Evolutionary conservation across 2,797 vertebrate species (phyloP), one percentile per base, ranked within the genome.

Genomic region (Oophaga sylvatica): DNA sequence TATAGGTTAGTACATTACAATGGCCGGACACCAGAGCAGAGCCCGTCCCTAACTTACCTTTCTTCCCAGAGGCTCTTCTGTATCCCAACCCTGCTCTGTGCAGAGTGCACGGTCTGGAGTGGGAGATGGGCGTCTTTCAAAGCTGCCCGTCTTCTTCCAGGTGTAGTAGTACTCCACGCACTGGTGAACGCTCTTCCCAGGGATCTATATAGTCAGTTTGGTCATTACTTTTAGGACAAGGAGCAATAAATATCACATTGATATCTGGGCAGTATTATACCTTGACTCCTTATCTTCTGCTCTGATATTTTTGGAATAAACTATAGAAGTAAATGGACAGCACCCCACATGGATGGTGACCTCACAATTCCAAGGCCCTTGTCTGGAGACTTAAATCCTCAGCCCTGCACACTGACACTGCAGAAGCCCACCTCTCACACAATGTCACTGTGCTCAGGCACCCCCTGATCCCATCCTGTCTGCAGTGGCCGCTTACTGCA

Each of bases 121-220:
- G 0, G 1, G 6, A 29, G 57, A 53, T 7, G 2, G 12, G 19
- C 9, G 5, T 60, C 35, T 80, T 87, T 93, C 91, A 76, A 95
- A 94, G 82, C 91, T 93, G 53, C 94, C 87, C 87, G 91, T 89
- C 80, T 95, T 96, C 89, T 96, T 95, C 94, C 94, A 93, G 81
- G 85, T 91, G 63, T 95, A 96, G 81, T 96, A 95, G 90, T 96
- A 96, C 75, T 96, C 95, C 4, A 96, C 93, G 86, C 94, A 95
- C 89, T 96, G 95, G 31, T 93, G 86, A 45, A 95, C 92, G 0
- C 85, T 94, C 91, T 96, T 96, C 17, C 90, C 93, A 91, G 94
- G 94, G 86, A 96, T 91, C 95, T 96, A 56, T 5, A 22, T 41
- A 45, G 10, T 86, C 11, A 63, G 22, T 79, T 79, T 59, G 22